Evolutionary conservation across 2,888 invertebrate species (phyloP), one percentile per base, ranked within the genome.

Genomic region (Rutpela maculata): DNA sequence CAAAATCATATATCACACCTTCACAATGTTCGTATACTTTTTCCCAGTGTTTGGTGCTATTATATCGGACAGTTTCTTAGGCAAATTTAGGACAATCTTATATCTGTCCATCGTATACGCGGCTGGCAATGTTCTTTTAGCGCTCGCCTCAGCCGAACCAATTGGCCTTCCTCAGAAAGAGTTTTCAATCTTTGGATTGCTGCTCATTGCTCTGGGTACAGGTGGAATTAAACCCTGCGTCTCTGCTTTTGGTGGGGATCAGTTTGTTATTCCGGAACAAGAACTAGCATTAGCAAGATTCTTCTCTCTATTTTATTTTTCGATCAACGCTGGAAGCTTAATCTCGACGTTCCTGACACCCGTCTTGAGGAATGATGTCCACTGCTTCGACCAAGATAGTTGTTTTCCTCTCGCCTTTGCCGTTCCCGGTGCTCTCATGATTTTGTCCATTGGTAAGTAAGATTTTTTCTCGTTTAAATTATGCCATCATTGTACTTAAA

Each of bases 141-240:
- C 98, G 0, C 80, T 94, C 3, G 92, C 94, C 0, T 93, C 95
- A 0, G 92, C 94, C 81, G 93, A 93, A 0, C 90, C 92, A 0
- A 83, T 94, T 4, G 87, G 90, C n/a, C 88, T 95, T 74, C 94
- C 95, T 0, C 88, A 90, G 74, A 82, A 81, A 26, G 86, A 82
- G 35, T 86, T 90, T 59, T 86, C 89, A 9, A 91, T 95, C 31
- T 2, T 94, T 22, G 95, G 95, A 0, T 90, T 96, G 17, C 83
- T 94, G 0, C 89, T 95, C 31, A 96, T 99, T 84, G 97, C 97
- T 0, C 85, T 98, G 15, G 98, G 98, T 0, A 97, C 98, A 0
- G 98, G 98, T 1, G 98, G 98, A 0, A 99, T 99, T 84, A 99
- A 99, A 87, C 98, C 98, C 0, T 98, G 98, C 86, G 98, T 99